Base-by-base conservation (phyloP, 1,140 invertebrate species). In the Anastrepha obliqua region DNA sequence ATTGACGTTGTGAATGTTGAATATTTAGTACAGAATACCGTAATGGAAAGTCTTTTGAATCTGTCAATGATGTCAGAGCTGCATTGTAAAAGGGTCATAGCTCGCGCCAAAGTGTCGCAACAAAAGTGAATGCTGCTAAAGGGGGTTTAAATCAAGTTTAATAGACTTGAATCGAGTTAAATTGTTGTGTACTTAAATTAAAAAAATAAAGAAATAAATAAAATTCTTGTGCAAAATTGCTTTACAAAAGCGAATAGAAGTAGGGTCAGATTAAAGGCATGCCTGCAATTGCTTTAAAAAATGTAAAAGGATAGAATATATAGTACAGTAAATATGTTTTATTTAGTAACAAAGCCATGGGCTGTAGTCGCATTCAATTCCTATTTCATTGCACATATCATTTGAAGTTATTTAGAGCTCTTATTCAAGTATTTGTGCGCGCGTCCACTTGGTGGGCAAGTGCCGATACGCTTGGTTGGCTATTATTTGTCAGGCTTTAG, bases 71-170 rank as follows among this genome's bases (percentile, higher is more conserved):
- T 58, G 74, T 58, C 74, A 81, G 74, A 1, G 74, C 17, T 29
- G 74, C 74, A 55, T 58, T 81, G 17, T 81, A 47, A 55, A 81
- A 81, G 74, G 74, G 74, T 81, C 74, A 81, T 58, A 81, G 74
- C 74, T 81, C 74, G 74, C 74, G 74, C 74, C 74, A 81, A 81
- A 81, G 74, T 29, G 2, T 51, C 47, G 1, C 47, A 20, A 20
- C n/a, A 55, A 0, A 81, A 58, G 74, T 70, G 42, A 55, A 15
- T 58, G 44, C 29, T 20, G 44, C 44, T 11, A 55, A 81, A 81
- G n/a, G 15, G 47, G 47, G 9, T 55, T 55, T 58, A n/a, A 81
- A 55, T 55, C 74, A 81, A 81, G 44, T 81, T 81, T 51, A 81
- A n/a, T 55, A 81, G 44, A 51, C 15, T 58, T 81, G 8, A 81